Conservation (phyloP, 2,888 invertebrate species). For the Ichneumon xanthorius region DNA sequence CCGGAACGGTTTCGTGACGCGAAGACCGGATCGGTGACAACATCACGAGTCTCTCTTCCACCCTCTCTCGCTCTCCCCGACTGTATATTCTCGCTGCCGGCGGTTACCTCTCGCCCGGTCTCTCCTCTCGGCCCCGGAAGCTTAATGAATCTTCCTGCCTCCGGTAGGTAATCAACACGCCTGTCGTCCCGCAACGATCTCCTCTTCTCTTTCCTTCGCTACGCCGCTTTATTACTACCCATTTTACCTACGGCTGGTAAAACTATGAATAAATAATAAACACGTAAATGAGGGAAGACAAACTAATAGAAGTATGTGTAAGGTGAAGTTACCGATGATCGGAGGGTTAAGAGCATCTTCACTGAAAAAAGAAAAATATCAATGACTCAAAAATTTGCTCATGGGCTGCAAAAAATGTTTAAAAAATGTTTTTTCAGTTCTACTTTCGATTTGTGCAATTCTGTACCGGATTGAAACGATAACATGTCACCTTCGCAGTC, state of each 20-base stretch:
- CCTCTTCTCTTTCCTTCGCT: conserved; percentile 19
- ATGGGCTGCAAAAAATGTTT: too few relatives aligned
- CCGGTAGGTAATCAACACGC: conserved; percentile 69
- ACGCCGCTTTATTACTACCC: conserved; percentile 2
- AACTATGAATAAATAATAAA: not conserved
- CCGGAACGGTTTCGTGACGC: conserved; percentile 3
- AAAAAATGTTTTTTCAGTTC: too few relatives aligned
- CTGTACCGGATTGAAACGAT: too few relatives aligned
- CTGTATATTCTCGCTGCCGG: not conserved
- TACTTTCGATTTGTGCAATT: too few relatives aligned
- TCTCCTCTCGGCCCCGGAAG: conserved; percentile 55
- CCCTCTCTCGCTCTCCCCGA: conserved; percentile 12
- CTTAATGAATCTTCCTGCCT: conserved; percentile 71
- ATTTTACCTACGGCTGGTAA: not conserved
- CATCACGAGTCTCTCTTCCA: conserved; percentile 22
- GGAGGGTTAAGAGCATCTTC: too few relatives aligned
- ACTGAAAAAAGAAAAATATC: too few relatives aligned
- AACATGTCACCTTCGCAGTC: too few relatives aligned
- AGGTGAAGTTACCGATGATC: too few relatives aligned
- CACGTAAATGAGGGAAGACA: not conserved
- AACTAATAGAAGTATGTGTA: too few relatives aligned
- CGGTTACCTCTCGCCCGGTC: conserved; percentile 23
- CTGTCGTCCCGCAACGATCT: conserved; percentile 53
- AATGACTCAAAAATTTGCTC: too few relatives aligned
- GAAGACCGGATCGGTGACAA: conserved; percentile 34